These are phyloP conservation scores for Vulpes ferrilata DNA, from an alignment of 2,113 vertebrate genomes.

Conservation along the genomic window DNA sequence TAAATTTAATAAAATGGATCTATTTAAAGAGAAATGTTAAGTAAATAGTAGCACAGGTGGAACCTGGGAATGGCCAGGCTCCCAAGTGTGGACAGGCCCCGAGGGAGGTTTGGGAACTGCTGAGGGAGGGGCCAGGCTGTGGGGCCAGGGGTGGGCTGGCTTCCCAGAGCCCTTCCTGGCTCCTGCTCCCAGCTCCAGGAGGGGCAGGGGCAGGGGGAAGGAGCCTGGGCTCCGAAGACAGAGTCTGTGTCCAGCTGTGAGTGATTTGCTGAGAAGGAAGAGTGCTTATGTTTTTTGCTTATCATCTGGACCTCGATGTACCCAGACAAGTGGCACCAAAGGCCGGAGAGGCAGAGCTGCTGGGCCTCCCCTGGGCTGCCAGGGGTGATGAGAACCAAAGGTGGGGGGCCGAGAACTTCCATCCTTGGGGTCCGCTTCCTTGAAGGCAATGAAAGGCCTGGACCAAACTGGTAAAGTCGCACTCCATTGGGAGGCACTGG, in stretches of 20 bases:
- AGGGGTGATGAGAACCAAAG: background rate
- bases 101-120: background rate
- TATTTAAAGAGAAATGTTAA: background rate
- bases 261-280: background rate
- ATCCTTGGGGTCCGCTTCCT: too few species aligned
- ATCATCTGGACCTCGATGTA: background rate
- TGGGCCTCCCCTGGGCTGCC: background rate
- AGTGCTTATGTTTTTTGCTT: background rate
- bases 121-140: background rate
- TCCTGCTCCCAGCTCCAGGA: background rate
- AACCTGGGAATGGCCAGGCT: background rate
- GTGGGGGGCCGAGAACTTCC: background rate
- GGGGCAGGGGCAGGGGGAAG: background rate
- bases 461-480: background rate
- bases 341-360: background rate
- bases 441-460: background rate
- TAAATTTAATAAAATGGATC: background rate
- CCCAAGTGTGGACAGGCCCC: background rate
- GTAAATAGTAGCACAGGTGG: background rate
- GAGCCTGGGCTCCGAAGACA: background rate
- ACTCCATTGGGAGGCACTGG: fast-evolving
- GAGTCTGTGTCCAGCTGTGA: too few species aligned
- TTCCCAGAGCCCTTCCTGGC: background rate
- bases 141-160: fast-evolving
- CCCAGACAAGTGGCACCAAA: background rate